phyloP scores from a whole-genome alignment of 2,888 invertebrate genomes.

The Norana najaformis region DNA sequence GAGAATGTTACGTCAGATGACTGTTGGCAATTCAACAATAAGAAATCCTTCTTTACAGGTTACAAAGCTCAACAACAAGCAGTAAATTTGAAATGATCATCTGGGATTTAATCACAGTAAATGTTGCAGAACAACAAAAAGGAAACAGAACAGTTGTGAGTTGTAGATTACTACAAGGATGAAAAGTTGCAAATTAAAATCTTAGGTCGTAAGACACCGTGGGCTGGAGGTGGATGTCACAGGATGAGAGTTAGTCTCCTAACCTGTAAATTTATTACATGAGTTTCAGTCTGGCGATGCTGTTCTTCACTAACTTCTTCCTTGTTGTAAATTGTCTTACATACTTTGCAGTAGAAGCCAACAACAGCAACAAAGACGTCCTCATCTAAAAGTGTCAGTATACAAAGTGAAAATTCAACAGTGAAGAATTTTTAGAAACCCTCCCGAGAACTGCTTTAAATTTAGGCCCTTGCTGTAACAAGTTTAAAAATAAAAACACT shows the following conservation, averaged over 20 bases:
- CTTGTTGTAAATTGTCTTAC: not conserved
- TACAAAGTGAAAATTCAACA: too few relatives aligned
- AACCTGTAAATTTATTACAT: not conserved
- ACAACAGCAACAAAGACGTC: conserved; percentile 17
- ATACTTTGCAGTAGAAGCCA: conserved; percentile 17
- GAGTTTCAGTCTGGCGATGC: not conserved
- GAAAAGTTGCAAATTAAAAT: not conserved
- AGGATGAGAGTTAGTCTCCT: not conserved
- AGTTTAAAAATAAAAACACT: too few relatives aligned
- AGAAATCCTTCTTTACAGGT: not conserved
- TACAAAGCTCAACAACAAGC: not conserved
- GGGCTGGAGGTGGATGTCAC: not conserved
- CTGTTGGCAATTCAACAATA: too few relatives aligned
- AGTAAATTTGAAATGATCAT: not conserved
- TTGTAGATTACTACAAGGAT: not conserved
- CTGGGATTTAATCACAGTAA: not conserved
- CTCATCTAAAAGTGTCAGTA: too few relatives aligned
- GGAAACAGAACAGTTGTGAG: not conserved
- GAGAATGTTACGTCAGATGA: too few relatives aligned
- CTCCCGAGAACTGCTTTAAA: not conserved
- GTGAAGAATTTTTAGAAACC: too few relatives aligned
- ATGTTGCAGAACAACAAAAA: not conserved
- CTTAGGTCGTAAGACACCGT: not conserved
- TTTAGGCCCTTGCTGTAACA: too few relatives aligned
- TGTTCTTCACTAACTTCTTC: not conserved